Evolutionary conservation across 2,113 vertebrate species (phyloP), one percentile per base, ranked within the genome.

Genomic region (Recurvirostra avosetta): DNA sequence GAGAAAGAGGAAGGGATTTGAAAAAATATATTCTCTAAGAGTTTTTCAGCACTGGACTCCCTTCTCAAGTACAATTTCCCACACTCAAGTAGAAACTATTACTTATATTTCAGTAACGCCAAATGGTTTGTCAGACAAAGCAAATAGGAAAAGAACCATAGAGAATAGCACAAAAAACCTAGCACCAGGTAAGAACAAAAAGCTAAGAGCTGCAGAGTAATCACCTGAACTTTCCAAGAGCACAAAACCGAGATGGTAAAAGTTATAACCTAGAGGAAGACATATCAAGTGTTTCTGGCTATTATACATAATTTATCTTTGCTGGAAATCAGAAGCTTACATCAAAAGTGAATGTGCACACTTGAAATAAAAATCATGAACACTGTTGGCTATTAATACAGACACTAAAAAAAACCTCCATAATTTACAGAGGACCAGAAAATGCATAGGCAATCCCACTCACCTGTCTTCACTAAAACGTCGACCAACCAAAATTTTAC

Each of bases 381-480:
- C 9, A 22, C 2, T n/a, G 13, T 5, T 41, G 17, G 10, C 23
- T 82, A 19, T 62, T 52, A 66, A 32, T 22, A 63, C 63, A 88
- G 22, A 52, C 26, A 72, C 5, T 29, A 25, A 43, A 65, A 73
- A 32, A 74, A 70, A n/a, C 2, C 25, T 36, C 12, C 30, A 15
- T 22, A 50, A 61, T 27, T 73, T 16, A 92, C 8, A 83, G 34
- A 50, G 15, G 45, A 75, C 18, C n/a, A 82, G 53, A 82, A 94
- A 50, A 72, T 32, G 6, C 22, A 85, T 12, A 65, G 38, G 17
- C 23, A 94, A 38, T 86, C 19, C 36, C n/a, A 12, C 96, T 98
- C 97, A 99, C 99, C 99, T 99, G 74, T 99, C 99, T 94, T 99
- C 99, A 85, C 95, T 99, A 94, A 99, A 99, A 92, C 99, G 98